Conservation (phyloP, 2,797 vertebrate species). For the Tolypeutes matacus region DNA sequence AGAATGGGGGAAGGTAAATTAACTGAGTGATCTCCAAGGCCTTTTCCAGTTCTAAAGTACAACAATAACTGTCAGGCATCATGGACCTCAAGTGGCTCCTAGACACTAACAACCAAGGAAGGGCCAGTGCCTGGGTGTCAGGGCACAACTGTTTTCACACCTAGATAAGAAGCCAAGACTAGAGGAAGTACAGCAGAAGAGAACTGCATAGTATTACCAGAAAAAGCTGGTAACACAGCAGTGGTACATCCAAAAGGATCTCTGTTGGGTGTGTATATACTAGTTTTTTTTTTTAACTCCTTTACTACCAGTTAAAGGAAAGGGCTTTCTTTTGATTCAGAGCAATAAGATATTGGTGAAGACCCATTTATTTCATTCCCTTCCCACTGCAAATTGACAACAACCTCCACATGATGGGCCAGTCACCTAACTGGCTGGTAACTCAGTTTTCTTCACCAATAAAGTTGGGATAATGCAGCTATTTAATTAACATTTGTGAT, state of each 20-base stretch:
- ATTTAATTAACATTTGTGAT: conserved; percentile 45
- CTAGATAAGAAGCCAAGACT: not conserved
- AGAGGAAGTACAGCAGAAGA: not conserved
- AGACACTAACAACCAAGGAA: not conserved
- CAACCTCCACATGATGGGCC: not conserved
- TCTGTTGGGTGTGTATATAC: not conserved
- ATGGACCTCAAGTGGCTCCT: not conserved
- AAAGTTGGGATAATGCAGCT: not conserved
- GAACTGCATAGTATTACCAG: not conserved
- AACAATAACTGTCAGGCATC: not conserved
- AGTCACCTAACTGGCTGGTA: not conserved
- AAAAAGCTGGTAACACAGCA: not conserved
- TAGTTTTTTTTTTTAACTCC: not conserved
- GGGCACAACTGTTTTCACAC: not conserved
- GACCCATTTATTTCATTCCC: not conserved
- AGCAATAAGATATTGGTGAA: not conserved
- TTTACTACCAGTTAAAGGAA: not conserved
- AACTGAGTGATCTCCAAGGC: not conserved
- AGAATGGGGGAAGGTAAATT: not conserved
- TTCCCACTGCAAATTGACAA: conserved; percentile 4
- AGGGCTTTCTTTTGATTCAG: not conserved
- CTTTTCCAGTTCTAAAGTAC: not conserved
- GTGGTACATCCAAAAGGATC: not conserved
- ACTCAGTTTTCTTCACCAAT: conserved; percentile 42
- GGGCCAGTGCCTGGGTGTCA: not conserved